phyloP scores from a whole-genome alignment of 2,888 invertebrate genomes.

The Cepaea hortensis region DNA sequence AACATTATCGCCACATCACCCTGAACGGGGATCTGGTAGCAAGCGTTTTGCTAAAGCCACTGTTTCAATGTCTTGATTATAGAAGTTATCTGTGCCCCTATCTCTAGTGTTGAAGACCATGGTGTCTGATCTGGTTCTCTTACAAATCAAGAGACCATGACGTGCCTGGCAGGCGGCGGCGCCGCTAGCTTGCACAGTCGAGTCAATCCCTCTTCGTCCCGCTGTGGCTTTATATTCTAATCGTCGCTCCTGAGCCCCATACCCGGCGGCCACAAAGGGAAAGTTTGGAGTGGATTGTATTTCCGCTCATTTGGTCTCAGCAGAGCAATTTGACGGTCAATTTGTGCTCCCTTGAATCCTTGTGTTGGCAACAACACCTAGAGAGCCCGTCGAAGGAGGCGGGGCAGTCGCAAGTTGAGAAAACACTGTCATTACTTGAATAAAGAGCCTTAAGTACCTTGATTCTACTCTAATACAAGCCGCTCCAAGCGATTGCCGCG shows the following conservation, averaged over 20 bases:
- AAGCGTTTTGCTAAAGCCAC: constrained; percentile 3
- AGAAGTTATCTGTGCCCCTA: constrained; percentile 1
- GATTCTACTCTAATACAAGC: constrained; percentile 25
- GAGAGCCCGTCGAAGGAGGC: constrained; percentile 34
- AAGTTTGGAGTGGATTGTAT: constrained; percentile 49
- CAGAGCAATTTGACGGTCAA: constrained; percentile 52
- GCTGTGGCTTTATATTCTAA: constrained; percentile 30
- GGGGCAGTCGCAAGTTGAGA: constrained; percentile 31
- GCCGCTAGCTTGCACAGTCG: constrained; percentile 17
- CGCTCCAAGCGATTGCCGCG: constrained; percentile 25
- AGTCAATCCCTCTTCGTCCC: background rate
- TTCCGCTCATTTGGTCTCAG: constrained; percentile 46
- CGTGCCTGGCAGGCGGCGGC: constrained; percentile 44
- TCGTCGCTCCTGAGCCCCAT: constrained; percentile 25
- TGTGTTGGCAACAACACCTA: constrained; percentile 48
- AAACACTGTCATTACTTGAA: constrained; percentile 48
- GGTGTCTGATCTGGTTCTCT: background rate
- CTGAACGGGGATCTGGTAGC: background rate
- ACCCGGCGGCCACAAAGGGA: constrained; percentile 42
- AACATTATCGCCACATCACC: background rate
- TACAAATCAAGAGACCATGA: constrained; percentile 28
- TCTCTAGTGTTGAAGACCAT: background rate
- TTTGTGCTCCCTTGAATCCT: constrained; percentile 42
- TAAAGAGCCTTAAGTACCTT: constrained; percentile 46
- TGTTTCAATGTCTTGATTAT: background rate